These are phyloP conservation scores for Brachionus manjavacas DNA, from an alignment of 1,140 invertebrate genomes.

Conservation along the genomic window DNA sequence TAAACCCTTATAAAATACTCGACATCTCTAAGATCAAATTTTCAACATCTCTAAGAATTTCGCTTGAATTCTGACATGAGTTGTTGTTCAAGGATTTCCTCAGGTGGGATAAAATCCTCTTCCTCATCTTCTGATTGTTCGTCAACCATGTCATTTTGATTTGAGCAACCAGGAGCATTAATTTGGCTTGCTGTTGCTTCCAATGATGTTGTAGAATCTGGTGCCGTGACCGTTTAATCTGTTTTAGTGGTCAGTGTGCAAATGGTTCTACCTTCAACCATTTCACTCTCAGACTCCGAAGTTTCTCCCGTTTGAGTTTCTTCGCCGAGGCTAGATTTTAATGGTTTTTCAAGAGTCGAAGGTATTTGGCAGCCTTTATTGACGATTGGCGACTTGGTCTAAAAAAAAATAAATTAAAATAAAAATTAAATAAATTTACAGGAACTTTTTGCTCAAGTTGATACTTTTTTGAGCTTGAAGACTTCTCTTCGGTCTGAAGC, in stretches of 20 bases:
- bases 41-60: no score
- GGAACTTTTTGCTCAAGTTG: background rate
- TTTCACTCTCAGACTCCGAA: no score
- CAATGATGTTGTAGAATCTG: background rate
- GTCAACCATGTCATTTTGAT: background rate
- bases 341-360: no score
- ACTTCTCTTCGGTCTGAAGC: background rate
- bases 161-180: background rate
- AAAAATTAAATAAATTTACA: no score
- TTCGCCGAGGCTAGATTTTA: no score
- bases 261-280: background rate
- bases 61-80: background rate
- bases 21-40: background rate
- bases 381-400: no score
- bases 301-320: no score
- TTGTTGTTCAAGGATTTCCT: background rate
- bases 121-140: background rate
- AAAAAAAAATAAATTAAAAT: no score
- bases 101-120: background rate
- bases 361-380: no score
- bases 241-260: background rate
- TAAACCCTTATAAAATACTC: background rate
- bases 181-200: background rate
- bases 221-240: background rate
- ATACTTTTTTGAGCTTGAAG: background rate